These are phyloP conservation scores for Amphiprion clarkii DNA, from an alignment of 2,797 vertebrate species.

Conservation along the genomic window DNA sequence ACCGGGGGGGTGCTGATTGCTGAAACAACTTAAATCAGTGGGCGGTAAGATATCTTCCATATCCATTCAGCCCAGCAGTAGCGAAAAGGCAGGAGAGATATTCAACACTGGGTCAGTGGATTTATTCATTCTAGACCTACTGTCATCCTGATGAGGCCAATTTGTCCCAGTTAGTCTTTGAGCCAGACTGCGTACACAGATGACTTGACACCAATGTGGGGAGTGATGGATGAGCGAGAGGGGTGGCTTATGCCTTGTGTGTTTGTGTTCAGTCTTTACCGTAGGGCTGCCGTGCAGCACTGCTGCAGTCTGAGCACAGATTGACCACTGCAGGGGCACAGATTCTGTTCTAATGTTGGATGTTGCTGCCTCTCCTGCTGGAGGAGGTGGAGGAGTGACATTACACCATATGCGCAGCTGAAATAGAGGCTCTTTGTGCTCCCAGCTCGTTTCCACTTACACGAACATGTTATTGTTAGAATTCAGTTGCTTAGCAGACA, in stretches of 20 bases:
- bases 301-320: constrained; percentile 26
- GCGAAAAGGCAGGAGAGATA: constrained; percentile 15
- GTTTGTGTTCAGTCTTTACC: constrained; percentile 9
- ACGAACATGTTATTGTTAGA: constrained; percentile 79
- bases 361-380: constrained; percentile 42
- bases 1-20: constrained; percentile 50
- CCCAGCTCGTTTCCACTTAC: constrained; percentile 62
- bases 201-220: constrained; percentile 58
- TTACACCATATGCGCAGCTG: constrained; percentile 65
- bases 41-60: constrained; percentile 40
- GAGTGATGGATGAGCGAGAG: constrained; percentile 43
- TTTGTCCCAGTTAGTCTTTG: constrained; percentile 61
- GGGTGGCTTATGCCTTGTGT: constrained; percentile 20
- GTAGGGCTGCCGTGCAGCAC: constrained; percentile 6
- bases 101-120: constrained; percentile 25
- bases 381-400: constrained; percentile 47
- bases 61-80: constrained; percentile 11
- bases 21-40: constrained; percentile 58
- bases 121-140: constrained; percentile 33
- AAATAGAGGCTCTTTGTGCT: constrained; percentile 76
- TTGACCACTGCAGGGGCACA: constrained; percentile 30
- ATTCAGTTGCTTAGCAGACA: constrained; percentile 76
- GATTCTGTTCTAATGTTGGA: constrained; percentile 48
- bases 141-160: constrained; percentile 51
- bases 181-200: constrained; percentile 55